Percentiles rank a stretch among this genome's conserved stretches.
Conservation (phyloP, 2,888 invertebrate species). For the Dione juno region DNA sequence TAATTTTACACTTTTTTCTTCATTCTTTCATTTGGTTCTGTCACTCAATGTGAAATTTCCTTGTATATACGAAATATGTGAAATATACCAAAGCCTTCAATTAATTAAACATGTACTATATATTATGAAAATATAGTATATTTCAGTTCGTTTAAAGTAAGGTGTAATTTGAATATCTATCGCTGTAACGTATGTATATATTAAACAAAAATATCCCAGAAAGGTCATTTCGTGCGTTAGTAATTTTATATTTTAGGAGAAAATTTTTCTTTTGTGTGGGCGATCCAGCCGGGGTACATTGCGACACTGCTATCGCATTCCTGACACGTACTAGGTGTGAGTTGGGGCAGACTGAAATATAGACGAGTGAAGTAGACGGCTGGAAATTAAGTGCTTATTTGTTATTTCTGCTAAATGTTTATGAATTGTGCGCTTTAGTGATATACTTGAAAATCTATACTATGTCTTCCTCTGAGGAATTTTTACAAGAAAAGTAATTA, state of each 20-base stretch:
- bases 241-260: slow-evolving; percentile 17
- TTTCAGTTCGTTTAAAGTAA: background rate
- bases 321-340: slow-evolving; percentile 44
- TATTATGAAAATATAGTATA: background rate
- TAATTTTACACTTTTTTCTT: no score
- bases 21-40: no score
- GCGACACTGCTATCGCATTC: slow-evolving; percentile 43
- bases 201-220: background rate
- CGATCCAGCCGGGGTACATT: slow-evolving; percentile 37
- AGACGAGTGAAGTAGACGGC: slow-evolving; percentile 30
- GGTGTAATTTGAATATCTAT: background rate
- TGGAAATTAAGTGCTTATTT: slow-evolving; percentile 26
- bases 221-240: background rate
- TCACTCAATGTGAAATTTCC: no score
- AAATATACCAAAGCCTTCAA: no score
- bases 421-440: background rate
- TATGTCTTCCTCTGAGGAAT: no score
- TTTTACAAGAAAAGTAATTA: no score
- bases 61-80: no score
- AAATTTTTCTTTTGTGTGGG: slow-evolving; percentile 34
- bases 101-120: background rate
- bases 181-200: background rate
- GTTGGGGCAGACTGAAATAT: slow-evolving; percentile 38
- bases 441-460: background rate
- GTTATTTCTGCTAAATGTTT: slow-evolving; percentile 17